Conservation (phyloP, 1,140 invertebrate species). For the Apocrypta bakeri region DNA sequence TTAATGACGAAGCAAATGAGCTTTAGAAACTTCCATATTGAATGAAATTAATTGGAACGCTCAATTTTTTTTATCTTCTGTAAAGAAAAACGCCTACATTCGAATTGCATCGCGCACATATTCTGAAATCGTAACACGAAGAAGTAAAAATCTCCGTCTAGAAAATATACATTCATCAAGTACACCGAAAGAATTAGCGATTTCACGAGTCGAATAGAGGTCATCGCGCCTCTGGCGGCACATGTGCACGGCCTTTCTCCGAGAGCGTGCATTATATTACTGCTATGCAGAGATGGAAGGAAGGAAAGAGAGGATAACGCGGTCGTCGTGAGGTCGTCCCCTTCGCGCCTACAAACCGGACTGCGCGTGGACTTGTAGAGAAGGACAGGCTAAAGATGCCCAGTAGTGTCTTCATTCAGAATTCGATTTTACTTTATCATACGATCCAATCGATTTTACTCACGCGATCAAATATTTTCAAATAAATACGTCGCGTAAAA, state of each 20-base stretch:
- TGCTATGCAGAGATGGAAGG: conserved; percentile 3
- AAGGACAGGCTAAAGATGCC: too few species aligned
- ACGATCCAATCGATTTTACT: not conserved
- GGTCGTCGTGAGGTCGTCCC: conserved; percentile 13
- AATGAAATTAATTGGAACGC: not conserved
- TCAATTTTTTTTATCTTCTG: not conserved
- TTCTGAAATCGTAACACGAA: conserved; percentile 18
- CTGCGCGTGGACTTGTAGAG: too few species aligned
- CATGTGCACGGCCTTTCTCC: conserved; percentile 23
- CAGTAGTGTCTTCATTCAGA: too few species aligned
- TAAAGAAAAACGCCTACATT: not conserved
- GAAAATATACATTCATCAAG: not conserved
- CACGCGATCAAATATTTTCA: not conserved
- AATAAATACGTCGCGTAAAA: not conserved
- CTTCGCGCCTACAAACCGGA: not conserved
- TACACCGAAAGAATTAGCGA: conserved; percentile 6
- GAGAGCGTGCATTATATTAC: not conserved
- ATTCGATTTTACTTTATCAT: too few species aligned
- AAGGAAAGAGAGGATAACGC: conserved; percentile 7
- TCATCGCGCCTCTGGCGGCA: conserved; percentile 10
- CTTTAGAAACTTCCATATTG: not conserved
- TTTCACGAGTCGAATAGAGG: conserved; percentile 49
- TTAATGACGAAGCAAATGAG: not conserved
- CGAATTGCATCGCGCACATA: too few species aligned
- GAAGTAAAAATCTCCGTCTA: conserved; percentile 26